Evolutionary conservation across 2,888 invertebrate species (phyloP), one percentile per base, ranked within the genome.

Genomic region (Epiperipatus broadwayi): DNA sequence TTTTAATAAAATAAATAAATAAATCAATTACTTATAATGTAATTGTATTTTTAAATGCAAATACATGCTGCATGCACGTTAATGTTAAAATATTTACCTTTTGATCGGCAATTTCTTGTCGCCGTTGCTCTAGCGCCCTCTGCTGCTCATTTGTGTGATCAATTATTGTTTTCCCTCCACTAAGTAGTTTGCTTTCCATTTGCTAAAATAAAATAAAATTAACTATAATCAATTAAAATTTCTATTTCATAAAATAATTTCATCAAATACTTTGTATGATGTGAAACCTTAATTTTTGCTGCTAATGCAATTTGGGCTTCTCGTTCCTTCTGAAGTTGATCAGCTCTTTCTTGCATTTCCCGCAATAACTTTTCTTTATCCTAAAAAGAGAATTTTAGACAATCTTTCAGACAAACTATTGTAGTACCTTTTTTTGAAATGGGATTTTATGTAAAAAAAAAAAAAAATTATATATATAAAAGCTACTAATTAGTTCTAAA

Each of bases 131-230:
- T 38, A 97, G 64, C 39, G 80, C 78, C 46, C 78, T 66, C 58
- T 91, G 85, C 51, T 87, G 85, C 57, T 91, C 81, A 55, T 85
- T 85, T 14, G 95, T 85, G 52, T 89, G 83, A 58, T 91, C 89
- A 27, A 93, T 70, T 39, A 97, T 79, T 58, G 89, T 87, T 56
- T 83, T 84, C 1, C 85, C 87, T 37, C 93, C 93, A 49, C 78
- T 77, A 34, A 99, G 74, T 56, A 97, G 71, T 52, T 95, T 81
- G 51, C 84, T 85, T 59, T 97, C 93, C 53, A 97, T 69, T 48
- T 57, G 45, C 4, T 37, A 14, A 16, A 22, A 40, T 35, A 27
- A 36, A 31, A 28, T 10, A n/a, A 15, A 14, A 5, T 31, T 14
- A 31, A 21, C 30, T 21, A 5, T 10, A 12, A 21, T 7, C 29